phyloP scores from a whole-genome alignment of 2,888 invertebrate genomes.

The Scrobipalpa atriplicella region DNA sequence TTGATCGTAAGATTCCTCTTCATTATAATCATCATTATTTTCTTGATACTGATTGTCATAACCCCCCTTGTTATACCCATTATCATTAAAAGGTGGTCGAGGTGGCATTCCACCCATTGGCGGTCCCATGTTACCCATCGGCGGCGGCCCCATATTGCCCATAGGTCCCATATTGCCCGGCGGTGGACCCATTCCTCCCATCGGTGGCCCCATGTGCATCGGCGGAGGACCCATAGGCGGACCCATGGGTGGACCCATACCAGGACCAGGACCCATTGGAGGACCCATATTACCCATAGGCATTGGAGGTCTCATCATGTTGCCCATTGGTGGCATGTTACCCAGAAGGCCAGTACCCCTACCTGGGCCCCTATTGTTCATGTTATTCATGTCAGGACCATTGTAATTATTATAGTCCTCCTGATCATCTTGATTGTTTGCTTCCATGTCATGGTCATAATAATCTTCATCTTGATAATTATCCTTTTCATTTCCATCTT shows the following conservation, averaged over 20 bases:
- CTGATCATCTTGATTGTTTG: constrained; percentile 66
- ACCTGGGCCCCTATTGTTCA: constrained; percentile 38
- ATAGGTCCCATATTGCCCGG: constrained; percentile 30
- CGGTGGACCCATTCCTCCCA: constrained; percentile 30
- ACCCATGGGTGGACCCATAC: constrained; percentile 30
- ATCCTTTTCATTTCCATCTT: constrained; percentile 49
- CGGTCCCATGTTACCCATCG: constrained; percentile 30
- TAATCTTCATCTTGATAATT: constrained; percentile 66
- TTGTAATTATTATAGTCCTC: constrained; percentile 65
- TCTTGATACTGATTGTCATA: constrained; percentile 65
- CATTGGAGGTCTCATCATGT: constrained; percentile 33
- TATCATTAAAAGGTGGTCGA: constrained; percentile 62
- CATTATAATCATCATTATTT: constrained; percentile 63
- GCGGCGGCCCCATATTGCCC: constrained; percentile 30
- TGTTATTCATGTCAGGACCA: constrained; percentile 56
- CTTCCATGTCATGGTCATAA: constrained; percentile 71
- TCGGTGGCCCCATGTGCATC: constrained; percentile 31
- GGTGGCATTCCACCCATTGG: constrained; percentile 45
- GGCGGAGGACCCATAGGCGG: constrained; percentile 32
- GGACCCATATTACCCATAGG: constrained; percentile 34
- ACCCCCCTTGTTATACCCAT: constrained; percentile 68
- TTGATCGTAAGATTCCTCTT: constrained; percentile 57
- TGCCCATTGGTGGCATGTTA: constrained; percentile 42
- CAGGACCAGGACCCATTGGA: constrained; percentile 28
- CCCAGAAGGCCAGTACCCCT: constrained; percentile 29